Conservation (phyloP, 2,797 vertebrate genomes). For the Tarsius wallacei region DNA sequence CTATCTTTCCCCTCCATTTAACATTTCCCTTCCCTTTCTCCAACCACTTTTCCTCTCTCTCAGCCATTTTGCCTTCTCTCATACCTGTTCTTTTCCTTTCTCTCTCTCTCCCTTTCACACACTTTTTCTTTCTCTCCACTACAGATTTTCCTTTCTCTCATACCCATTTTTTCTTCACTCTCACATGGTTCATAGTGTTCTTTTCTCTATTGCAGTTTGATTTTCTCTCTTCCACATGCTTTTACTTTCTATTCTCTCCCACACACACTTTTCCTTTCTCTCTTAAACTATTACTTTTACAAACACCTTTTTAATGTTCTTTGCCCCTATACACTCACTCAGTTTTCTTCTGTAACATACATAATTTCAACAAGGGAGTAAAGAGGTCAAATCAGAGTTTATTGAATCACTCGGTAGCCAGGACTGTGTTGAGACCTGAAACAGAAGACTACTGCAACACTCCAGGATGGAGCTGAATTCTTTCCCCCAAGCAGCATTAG, state of each 20-base stretch:
- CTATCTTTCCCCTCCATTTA: too few species aligned
- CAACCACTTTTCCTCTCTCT: not conserved
- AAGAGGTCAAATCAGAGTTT: not conserved
- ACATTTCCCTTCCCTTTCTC: not conserved
- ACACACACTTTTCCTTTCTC: not conserved
- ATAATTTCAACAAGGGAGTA: not conserved
- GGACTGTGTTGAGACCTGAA: not conserved
- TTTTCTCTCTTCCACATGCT: not conserved
- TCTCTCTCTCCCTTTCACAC: not conserved
- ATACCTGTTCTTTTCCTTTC: not conserved
- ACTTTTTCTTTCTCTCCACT: not conserved
- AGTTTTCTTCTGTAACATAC: not conserved
- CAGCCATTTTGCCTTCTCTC: not conserved
- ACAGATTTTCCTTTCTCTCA: not conserved
- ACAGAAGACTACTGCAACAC: not conserved
- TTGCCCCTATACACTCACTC: not conserved
- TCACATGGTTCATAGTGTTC: not conserved
- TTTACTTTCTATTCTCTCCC: not conserved
- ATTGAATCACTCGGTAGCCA: not conserved
- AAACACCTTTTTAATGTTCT: not conserved
- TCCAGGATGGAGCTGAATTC: not conserved
- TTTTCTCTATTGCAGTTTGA: not conserved
- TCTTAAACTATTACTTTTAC: not conserved
- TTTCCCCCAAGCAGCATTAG: not conserved
- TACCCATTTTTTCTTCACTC: not conserved